Percentiles rank a stretch among this genome's conserved stretches.
These are phyloP conservation scores for Pollenia angustigena DNA, from an alignment of 2,888 invertebrate genomes.

Conservation along the genomic window DNA sequence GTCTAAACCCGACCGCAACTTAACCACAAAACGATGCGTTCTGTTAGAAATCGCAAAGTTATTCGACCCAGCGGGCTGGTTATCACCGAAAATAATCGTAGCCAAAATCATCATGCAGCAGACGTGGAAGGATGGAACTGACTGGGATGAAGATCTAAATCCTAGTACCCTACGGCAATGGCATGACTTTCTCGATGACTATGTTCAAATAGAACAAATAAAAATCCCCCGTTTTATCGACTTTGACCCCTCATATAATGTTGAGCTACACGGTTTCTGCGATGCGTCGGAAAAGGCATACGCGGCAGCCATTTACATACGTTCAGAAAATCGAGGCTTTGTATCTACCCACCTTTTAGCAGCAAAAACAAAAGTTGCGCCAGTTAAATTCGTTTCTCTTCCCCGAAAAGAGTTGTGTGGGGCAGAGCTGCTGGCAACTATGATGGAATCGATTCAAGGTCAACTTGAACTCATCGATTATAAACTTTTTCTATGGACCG, in stretches of 20 bases:
- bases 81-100: neutral
- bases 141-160: neutral
- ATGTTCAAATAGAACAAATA: neutral
- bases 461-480: too few relatives aligned
- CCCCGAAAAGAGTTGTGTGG: too few relatives aligned
- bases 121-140: neutral
- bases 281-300: neutral
- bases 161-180: neutral
- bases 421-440: too few relatives aligned
- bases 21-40: neutral
- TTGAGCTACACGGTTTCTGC: conserved; percentile 4
- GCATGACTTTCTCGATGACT: neutral
- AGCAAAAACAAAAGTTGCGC: too few relatives aligned
- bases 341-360: too few relatives aligned
- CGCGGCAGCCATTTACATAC: neutral
- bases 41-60: neutral
- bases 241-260: neutral
- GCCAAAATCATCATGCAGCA: neutral
- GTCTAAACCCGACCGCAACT: neutral
- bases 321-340: too few relatives aligned
- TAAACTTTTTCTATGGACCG: too few relatives aligned
- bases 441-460: too few relatives aligned
- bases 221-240: neutral
- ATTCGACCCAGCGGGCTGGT: neutral
- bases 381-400: too few relatives aligned